Conservation (phyloP, 2,888 invertebrate species). For the Monoplex corrugatus region DNA sequence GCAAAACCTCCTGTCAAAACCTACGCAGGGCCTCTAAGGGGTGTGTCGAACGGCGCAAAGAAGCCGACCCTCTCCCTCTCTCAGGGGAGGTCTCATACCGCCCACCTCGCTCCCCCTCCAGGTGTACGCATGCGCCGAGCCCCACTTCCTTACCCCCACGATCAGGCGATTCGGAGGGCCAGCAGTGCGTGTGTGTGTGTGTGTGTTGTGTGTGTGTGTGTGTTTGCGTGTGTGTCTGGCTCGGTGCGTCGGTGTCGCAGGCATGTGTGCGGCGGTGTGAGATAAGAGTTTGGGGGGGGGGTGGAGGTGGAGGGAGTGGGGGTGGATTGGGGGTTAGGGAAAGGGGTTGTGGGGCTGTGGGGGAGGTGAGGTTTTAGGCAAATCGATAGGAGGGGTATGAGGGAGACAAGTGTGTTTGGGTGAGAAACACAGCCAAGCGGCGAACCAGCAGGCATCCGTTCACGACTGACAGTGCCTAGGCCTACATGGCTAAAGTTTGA, state of each 20-base stretch:
- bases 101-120: not conserved
- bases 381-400: not conserved
- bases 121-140: conserved; percentile 27
- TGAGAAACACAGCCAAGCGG: conserved; percentile 5
- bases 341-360: not conserved
- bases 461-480: too few relatives aligned
- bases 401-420: not conserved
- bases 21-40: conserved; percentile 39
- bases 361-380: not conserved
- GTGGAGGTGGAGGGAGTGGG: not conserved
- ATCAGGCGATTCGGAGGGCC: not conserved
- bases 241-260: too few relatives aligned
- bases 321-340: not conserved
- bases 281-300: not conserved
- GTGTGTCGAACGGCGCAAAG: conserved; percentile 19
- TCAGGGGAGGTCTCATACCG: conserved; percentile 34
- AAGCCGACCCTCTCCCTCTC: not conserved
- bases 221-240: not conserved
- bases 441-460: not conserved
- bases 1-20: not conserved
- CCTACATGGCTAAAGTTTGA: too few relatives aligned
- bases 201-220: conserved; percentile 1
- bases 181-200: not conserved
- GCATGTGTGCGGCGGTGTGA: not conserved
- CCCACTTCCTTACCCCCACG: conserved; percentile 19